These are phyloP conservation scores for Dioctria linearis DNA, from an alignment of 2,888 invertebrate genomes.

Conservation along the genomic window DNA sequence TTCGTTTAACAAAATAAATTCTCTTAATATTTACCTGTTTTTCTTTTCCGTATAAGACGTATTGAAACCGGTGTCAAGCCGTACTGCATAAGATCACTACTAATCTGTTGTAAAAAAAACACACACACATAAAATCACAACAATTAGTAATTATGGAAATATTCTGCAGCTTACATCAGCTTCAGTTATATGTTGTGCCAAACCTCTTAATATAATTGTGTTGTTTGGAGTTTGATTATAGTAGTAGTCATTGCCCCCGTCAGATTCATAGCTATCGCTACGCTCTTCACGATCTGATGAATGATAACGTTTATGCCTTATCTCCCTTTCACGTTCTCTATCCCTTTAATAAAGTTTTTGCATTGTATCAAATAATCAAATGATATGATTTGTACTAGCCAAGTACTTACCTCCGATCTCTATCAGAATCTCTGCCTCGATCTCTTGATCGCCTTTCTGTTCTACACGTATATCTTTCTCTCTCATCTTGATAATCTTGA, in stretches of 20 bases:
- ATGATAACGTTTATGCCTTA: constrained; percentile 58
- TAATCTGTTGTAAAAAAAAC: constrained; percentile 75
- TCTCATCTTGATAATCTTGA: constrained; percentile 68
- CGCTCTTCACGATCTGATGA: constrained; percentile 63
- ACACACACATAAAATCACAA: constrained; percentile 40
- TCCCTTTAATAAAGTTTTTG: constrained; percentile 12
- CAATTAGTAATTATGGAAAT: constrained; percentile 36
- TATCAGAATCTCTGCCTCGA: constrained; percentile 56
- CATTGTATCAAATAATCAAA: too few species aligned
- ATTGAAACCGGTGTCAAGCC: constrained; percentile 85
- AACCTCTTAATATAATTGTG: constrained; percentile 83
- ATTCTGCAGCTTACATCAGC: constrained; percentile 76
- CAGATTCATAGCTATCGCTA: constrained; percentile 67
- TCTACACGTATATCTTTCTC: constrained; percentile 54
- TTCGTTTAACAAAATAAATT: not conserved
- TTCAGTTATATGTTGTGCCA: constrained; percentile 83
- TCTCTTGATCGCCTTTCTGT: constrained; percentile 59
- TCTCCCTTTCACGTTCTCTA: constrained; percentile 50
- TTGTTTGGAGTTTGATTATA: constrained; percentile 76
- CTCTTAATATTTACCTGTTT: constrained; percentile 80
- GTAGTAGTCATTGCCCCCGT: constrained; percentile 71
- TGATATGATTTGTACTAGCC: too few species aligned
- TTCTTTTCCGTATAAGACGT: constrained; percentile 85
- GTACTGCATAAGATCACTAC: constrained; percentile 82
- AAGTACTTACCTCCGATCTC: constrained; percentile 59